Base-by-base conservation (phyloP, 2,797 vertebrate genomes). In the Chloroceryle inda region DNA sequence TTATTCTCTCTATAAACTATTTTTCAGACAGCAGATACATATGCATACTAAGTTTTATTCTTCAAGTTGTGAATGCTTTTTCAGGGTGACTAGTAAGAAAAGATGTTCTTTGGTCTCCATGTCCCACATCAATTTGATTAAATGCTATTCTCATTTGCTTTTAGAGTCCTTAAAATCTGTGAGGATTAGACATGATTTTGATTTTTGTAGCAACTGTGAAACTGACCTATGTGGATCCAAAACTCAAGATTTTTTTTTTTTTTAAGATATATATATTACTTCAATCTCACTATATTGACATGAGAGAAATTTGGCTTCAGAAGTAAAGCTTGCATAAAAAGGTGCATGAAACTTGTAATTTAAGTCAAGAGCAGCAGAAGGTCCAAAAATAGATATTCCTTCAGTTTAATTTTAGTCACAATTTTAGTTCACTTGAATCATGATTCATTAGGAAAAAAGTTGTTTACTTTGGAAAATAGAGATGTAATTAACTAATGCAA, bases 391-490 rank as follows among this genome's bases (percentile, higher is more conserved):
- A 95, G 66, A 31, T 78, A 83, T 79, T 94, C 89, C 88, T 47
- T 64, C 88, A 85, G 71, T 85, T 95, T 92, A 68, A 92, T 87
- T 92, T 93, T 69, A 94, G 69, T 67, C 31, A 58, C 56, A 67
- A 77, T 78, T 91, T 93, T 66, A 72, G 59, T 68, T 92, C 75
- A n/a, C 35, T 92, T 78, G 59, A 90, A 73, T 94, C 49, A 59
- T 68, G 96, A 95, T 76, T 85, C 59, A 58, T 91, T 42, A 67
- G 88, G 44, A 88, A 95, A 92, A 90, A 91, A 82, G 62, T 72
- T 94, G 69, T 94, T 95, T 96, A 89, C 90, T 94, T 73, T 88
- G 91, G 64, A 76, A 86, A 93, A 92, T 26, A 92, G 92, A 91
- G 61, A 55, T 55, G 42, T 80, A 93, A 95, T 96, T 78, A 96